Percentiles rank a stretch among this genome's conserved stretches.
Conservation (phyloP, 2,797 vertebrate genomes). For the Lithobates pipiens region DNA sequence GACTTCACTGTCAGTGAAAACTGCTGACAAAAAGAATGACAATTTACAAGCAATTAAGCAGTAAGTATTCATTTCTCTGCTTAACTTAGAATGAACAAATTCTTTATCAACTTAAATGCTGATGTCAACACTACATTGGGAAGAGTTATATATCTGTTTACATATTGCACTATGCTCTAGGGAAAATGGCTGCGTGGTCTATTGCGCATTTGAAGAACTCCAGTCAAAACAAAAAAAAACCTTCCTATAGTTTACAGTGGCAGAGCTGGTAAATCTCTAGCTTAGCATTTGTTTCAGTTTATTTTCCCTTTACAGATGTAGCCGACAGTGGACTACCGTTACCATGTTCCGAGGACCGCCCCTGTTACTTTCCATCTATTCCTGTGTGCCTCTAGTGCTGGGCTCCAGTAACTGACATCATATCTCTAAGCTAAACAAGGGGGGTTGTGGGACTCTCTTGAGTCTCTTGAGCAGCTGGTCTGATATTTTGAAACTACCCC, state of each 20-base stretch:
- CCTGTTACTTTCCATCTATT: too few relatives aligned
- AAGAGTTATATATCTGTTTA: slow-evolving; percentile 19
- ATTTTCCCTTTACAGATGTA: too few relatives aligned
- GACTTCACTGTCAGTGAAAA: slow-evolving; percentile 36
- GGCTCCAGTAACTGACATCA: too few relatives aligned
- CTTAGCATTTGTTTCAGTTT: not conserved
- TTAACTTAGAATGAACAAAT: slow-evolving; percentile 23
- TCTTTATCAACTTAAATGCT: slow-evolving; percentile 52
- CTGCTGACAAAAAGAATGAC: slow-evolving; percentile 43
- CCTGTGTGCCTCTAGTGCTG: too few relatives aligned
- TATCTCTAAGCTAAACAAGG: too few relatives aligned
- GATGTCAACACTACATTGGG: slow-evolving; percentile 24
- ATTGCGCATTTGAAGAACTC: not conserved
- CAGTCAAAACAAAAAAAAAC: not conserved
- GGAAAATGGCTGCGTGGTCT: not conserved
- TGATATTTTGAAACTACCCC: too few relatives aligned
- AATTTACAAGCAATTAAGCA: slow-evolving; percentile 53
- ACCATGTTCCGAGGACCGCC: too few relatives aligned
- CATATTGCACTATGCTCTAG: slow-evolving; percentile 4
- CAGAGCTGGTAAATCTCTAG: not conserved
- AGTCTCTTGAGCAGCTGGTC: too few relatives aligned
- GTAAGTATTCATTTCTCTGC: slow-evolving; percentile 46
- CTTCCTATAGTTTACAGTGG: too few relatives aligned
- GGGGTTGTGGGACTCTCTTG: too few relatives aligned
- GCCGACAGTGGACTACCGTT: too few relatives aligned